Base-by-base conservation (phyloP, 2,113 vertebrate genomes). In the Sardina pilchardus region DNA sequence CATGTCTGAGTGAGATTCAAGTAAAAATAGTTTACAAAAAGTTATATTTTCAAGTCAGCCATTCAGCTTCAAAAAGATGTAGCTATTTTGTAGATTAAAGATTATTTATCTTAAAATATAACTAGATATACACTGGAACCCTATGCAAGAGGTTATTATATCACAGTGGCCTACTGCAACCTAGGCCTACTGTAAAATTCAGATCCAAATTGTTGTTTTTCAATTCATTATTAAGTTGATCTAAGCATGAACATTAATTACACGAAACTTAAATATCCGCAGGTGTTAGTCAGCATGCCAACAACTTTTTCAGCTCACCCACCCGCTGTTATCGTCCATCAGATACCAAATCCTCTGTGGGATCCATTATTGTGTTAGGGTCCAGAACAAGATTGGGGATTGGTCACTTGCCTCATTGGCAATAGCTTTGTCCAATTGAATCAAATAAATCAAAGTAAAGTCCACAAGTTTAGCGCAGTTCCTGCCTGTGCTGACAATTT, bases 401-500 rank as follows among this genome's bases (percentile, higher is more conserved):
- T 9, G 59, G n/a, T 67, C 26, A n/a, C 59, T 36, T 34, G 67
- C 63, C 6, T 34, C 67, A 36, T 17, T 36, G 14, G 30, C 26
- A 75, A 75, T 16, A 30, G 30, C 26, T 34, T 36, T 36, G 9
- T 36, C 67, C 12, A 30, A 36, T 75, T 16, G 67, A 36, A 75
- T 75, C 30, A 36, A 75, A 75, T 75, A 75, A 75, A 75, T 75
- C 67, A 75, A 75, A 75, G 10, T 75, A 75, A 75, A 75, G 30
- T 34, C 14, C 16, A 3, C 30, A 34, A 75, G 36, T 36, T 75
- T 12, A 75, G 26, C 10, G 67, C 9, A 75, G 67, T 75, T 75
- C 67, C 67, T 75, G 67, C 14, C 67, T 17, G 67, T 75, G 67
- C 36, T 36, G 67, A 75, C 67, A 75, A 34, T 75, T 17, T 3